Base-by-base conservation (phyloP, 1,140 invertebrate genomes). In the Drosophila ficusphila region DNA sequence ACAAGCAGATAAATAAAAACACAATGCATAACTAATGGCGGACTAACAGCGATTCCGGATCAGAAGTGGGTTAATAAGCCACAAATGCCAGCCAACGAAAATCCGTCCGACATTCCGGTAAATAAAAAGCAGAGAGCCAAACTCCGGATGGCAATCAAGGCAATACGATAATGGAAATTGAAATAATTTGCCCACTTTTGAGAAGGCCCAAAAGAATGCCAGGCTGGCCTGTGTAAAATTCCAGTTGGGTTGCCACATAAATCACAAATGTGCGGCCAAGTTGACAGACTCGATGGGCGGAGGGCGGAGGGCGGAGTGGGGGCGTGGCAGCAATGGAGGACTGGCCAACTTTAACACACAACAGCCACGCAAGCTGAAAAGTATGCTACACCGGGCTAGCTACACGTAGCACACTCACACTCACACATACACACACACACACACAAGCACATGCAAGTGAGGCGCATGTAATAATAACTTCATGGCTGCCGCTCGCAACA, bases 101-200 rank as follows among this genome's bases (percentile, higher is more conserved):
- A 74, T 61, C 61, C 49, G 42, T 27, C 36, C 33, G 38, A 74
- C 85, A 76, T 61, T 58, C 56, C 49, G 33, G 64, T 36, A 62
- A 75, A 71, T 70, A 78, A 71, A 83, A 61, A 51, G 41, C 27
- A 12, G 53, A 34, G 44, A 33, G 60, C 67, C 53, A 16, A 31
- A 53, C 64, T 18, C 18, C 36, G 36, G 33, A 39, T 56, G 57
- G 61, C 79, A 85, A 85, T 85, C 76, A 70, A 46, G 61, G 71
- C 83, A 86, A 88, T 88, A 79, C 82, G 77, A 86, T 86, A 86
- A 86, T 86, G 76, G 82, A 78, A 86, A 86, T 88, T 86, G 82
- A 86, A 88, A 86, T 86, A 86, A 86, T 86, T 86, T 88, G 77
- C 77, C 82, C 78, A 74, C 77, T 86, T 81, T 81, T 70, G 61